phyloP scores from a whole-genome alignment of 2,888 invertebrate species.

The Agrotis exclamationis region DNA sequence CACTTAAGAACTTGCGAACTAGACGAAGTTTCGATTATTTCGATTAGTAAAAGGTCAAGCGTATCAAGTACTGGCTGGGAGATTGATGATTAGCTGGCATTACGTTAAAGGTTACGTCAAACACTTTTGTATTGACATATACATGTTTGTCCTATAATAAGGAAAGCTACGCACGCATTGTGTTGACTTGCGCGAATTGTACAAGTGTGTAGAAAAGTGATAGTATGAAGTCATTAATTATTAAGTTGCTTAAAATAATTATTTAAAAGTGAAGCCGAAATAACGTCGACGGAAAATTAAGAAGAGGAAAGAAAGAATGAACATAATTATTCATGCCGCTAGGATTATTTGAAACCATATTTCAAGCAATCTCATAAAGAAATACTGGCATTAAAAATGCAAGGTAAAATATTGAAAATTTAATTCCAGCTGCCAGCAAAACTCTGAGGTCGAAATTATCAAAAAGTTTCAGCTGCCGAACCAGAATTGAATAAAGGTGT shows the following conservation, averaged over 20 bases:
- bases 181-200: constrained; percentile 7
- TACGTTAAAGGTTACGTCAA: constrained; percentile 44
- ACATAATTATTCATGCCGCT: too few relatives aligned
- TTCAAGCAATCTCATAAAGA: background rate
- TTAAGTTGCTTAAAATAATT: too few relatives aligned
- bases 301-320: too few relatives aligned
- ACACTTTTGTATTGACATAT: constrained; percentile 1
- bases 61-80: constrained; percentile 8
- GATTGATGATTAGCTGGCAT: constrained; percentile 40
- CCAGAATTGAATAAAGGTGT: constrained; percentile 41
- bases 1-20: constrained; percentile 23
- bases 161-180: constrained; percentile 21
- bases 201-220: constrained; percentile 23
- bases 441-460: background rate
- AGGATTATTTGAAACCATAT: too few relatives aligned
- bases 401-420: background rate
- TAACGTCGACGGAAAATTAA: too few relatives aligned
- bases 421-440: constrained; percentile 1
- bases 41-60: constrained; percentile 49
- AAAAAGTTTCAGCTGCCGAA: constrained; percentile 36
- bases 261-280: too few relatives aligned
- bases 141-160: constrained; percentile 13
- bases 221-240: background rate
- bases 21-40: constrained; percentile 46
- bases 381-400: background rate